Evolutionary conservation across 2,113 vertebrate genomes (phyloP), one percentile per base, ranked within the genome.

Genomic region (Nothobranchius kuhntae): DNA sequence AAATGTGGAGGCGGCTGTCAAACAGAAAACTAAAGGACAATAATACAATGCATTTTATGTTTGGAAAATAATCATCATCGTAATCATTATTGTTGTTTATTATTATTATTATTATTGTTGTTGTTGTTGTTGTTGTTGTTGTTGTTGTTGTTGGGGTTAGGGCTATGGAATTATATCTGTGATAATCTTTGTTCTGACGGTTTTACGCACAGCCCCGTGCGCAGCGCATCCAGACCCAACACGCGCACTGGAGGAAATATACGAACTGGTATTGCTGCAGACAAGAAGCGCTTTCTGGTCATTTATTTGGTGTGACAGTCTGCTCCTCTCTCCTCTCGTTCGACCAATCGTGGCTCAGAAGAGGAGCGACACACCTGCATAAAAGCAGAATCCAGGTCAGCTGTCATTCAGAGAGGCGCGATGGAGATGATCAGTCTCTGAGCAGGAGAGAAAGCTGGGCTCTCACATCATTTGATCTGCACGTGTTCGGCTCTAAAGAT

Each of bases 321-420:
- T n/a, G 15, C 9, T 5, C 26, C 7, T 68, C 42, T 69, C 73
- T 66, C 44, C 12, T 67, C 55, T 68, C 13, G 0, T 26, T 53
- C 42, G 57, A 78, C 89, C 90, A 91, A 89, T 90, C 77, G 47
- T 12, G 53, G 59, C 69, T 36, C 55, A 54, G 71, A 77, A 47
- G 54, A 47, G 68, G 53, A 68, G 66, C 65, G 65, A 65, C 61
- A 68, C 78, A 78, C 75, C 78, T 80, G 58, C 80, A 91, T 91
- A 90, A 90, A 91, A 71, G 71, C 71, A 30, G 38, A 42, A 47
- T 46, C 36, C 47, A 3, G 3, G 14, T 52, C 65, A 63, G 52
- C 36, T 68, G 79, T 26, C 59, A 62, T 12, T 57, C 56, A 75
- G 30, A 68, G 44, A 62, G 38, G 42, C 38, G 54, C 38, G 53